Evolutionary conservation across 2,888 invertebrate genomes (phyloP), one percentile per base, ranked within the genome.

Genomic region (Chrysodeixis includens): DNA sequence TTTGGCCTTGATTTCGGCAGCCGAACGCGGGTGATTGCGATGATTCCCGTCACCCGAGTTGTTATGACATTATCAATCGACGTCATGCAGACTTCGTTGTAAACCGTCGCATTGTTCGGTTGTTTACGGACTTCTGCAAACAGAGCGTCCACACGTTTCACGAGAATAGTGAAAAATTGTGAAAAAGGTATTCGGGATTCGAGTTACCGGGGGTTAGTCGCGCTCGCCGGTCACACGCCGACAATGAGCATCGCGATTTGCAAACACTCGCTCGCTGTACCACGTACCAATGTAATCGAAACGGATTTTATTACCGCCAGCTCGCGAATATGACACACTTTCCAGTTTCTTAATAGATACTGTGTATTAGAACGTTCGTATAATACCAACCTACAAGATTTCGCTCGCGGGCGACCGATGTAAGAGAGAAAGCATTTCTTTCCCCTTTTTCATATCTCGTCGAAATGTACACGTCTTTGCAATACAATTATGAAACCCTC

Each of bases 101-200:
- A 52, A 57, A 53, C 55, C 52, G 64, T 49, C 20, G 51, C 54
- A 63, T 76, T 76, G 69, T 65, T 69, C 71, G 56, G 61, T 63
- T 74, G 69, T 73, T 70, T 58, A 54, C 62, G 62, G 65, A 59
- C 80, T 74, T 46, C 58, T 46, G 20, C 64, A 62, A 62, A 78
- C 81, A 74, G 66, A 74, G 72, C 62, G 67, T 76, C 76, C 76
- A 79, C 77, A 79, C 78, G 74, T 78, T 56, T 72, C 74, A 69
- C 71, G 68, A 78, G 72, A 77, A 79, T 71, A 79, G 78, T 62
- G 73, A 78, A 84, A 26, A 80, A 79, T 78, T 63, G 78, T 80
- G 77, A 81, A 84, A 88, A 76, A 82, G 78, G 81, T 81, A 80
- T 81, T 78, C 77, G 76, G 79, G 82, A 87, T 88, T 84, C 82